These are phyloP conservation scores for Eriocheir sinensis DNA, from an alignment of 1,140 invertebrate species.

Conservation along the genomic window DNA sequence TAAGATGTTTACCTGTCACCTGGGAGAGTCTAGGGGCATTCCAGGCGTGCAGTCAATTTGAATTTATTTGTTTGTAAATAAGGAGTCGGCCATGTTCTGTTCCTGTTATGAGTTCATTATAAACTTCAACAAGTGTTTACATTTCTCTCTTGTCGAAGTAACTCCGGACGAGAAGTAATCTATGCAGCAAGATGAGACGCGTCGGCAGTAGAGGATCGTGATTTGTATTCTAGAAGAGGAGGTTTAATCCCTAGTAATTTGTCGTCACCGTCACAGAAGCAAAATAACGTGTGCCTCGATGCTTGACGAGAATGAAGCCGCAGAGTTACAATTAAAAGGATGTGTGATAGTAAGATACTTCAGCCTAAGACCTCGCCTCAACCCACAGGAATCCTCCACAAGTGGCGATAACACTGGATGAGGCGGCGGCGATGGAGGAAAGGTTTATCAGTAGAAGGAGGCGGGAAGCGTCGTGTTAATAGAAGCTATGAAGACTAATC, in stretches of 20 bases:
- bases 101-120: not conserved
- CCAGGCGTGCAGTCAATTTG: not conserved
- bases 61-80: conserved; percentile 8
- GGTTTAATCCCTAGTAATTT: too few relatives aligned
- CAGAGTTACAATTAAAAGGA: too few relatives aligned
- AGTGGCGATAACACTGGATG: too few relatives aligned
- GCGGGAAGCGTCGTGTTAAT: not conserved
- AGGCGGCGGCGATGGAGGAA: too few relatives aligned
- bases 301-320: too few relatives aligned
- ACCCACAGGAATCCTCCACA: too few relatives aligned
- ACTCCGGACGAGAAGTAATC: not conserved
- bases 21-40: not conserved
- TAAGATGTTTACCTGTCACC: not conserved
- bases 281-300: not conserved
- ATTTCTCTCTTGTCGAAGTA: not conserved
- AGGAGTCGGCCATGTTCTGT: not conserved
- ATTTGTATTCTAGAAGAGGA: not conserved
- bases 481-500: not conserved
- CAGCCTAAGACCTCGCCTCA: too few relatives aligned
- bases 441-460: not conserved
- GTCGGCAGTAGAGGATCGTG: not conserved
- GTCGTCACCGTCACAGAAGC: not conserved
- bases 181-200: not conserved
- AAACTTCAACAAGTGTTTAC: conserved; percentile 13
- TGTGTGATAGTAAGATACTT: too few relatives aligned